These are phyloP conservation scores for Caretta caretta DNA, from an alignment of 2,113 vertebrate genomes.

Conservation along the genomic window DNA sequence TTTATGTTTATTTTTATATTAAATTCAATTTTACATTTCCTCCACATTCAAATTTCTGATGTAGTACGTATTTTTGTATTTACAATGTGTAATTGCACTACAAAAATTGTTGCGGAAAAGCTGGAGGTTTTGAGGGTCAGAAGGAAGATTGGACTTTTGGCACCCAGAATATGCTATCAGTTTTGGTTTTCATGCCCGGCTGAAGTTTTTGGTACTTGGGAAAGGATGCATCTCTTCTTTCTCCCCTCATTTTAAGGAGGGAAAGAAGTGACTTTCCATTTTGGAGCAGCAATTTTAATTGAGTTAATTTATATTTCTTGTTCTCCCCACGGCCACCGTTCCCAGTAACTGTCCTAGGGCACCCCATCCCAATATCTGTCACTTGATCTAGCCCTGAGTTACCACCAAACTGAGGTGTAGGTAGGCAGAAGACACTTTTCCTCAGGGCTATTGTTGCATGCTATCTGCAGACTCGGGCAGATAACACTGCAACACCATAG, in stretches of 20 bases:
- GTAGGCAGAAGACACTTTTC: not conserved
- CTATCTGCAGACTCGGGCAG: not conserved
- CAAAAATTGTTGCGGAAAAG: not conserved
- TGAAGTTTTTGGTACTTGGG: not conserved
- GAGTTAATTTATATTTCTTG: not conserved
- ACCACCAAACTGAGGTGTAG: not conserved
- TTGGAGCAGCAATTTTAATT: not conserved
- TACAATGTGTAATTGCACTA: not conserved
- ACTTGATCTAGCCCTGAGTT: not conserved
- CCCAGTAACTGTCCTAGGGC: not conserved
- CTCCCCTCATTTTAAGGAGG: not conserved
- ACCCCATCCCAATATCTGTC: not conserved
- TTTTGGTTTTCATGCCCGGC: not conserved
- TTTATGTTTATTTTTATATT: not conserved
- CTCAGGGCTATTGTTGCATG: not conserved
- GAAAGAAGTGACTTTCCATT: not conserved
- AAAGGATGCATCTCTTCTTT: not conserved
- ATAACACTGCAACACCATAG: not conserved
- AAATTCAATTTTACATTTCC: not conserved
- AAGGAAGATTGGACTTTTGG: not conserved
- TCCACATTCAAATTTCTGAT: not conserved
- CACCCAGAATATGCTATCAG: accelerated
- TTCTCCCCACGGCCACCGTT: not conserved
- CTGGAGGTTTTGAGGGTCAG: not conserved
- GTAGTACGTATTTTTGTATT: not conserved